Evolutionary conservation across 2,797 vertebrate genomes (phyloP), one percentile per base, ranked within the genome.

Genomic region (Pogonophryne albipinna): DNA sequence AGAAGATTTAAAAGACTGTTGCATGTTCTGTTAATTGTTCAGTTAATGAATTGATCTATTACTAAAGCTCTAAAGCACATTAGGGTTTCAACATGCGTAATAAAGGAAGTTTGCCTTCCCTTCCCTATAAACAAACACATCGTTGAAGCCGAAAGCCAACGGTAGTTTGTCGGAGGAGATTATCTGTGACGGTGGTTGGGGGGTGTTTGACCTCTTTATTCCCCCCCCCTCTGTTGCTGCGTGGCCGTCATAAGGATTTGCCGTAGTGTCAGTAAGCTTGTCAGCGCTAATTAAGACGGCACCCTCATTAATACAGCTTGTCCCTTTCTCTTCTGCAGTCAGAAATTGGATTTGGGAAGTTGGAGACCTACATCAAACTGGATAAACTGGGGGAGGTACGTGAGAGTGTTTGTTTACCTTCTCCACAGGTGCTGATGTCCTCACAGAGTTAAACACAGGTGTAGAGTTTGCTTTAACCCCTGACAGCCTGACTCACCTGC

Each of bases 331-430:
- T 86, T 79, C 57, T 85, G 62, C 86, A 98, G 97, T 98, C 97
- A 80, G 97, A 98, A 94, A 98, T 98, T 86, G 97, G 97, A 53
- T 98, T 98, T 90, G 97, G 97, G 74, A 98, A 98, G 95, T 96
- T 98, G 95, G 97, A 98, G 94, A 98, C 97, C 14, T 98, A 98
- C 87, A 96, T 98, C 92, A 98, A 98, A 93, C 95, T 98, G 91
- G 97, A 98, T 93, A 98, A 98, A 88, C 96, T 98, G 71, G 97
- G 97, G 89, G 97, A 98, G 96, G 97, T 98, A 91, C 2, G 91
- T 76, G 11, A 38, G 45, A 19, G 66, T 19, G 42, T 79, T 60
- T 41, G 31, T 20, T 68, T 15, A 46, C 71, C 68, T 66, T 38
- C 34, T 9, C 34, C 34, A 38, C 34, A 9, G 34, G 34, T 38